Evolutionary conservation across 92 coral and sea anemone genomes (phyloP).

Genomic region (Actinostola sp.): DNA sequence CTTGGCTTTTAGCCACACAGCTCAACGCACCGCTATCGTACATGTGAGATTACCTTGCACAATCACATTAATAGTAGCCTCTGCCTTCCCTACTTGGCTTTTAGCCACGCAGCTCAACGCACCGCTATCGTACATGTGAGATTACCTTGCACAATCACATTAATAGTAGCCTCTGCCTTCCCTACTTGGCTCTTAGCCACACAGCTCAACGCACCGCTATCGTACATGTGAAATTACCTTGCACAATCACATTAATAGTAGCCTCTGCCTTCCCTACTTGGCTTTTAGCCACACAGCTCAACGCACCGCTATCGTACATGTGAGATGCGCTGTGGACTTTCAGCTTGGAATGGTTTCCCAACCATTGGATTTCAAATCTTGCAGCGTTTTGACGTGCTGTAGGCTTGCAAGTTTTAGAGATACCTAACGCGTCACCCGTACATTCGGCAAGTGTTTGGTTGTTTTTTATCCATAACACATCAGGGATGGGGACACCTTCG

Average conservation of each 20-base stretch:
- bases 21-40: conserved; percentile 65
- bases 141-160: too few relatives aligned
- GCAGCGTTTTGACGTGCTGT: conserved; percentile 5
- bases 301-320: conserved; percentile 64
- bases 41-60: too few relatives aligned
- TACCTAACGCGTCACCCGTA: conserved; percentile 44
- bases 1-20: conserved; percentile 52
- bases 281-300: conserved; percentile 66
- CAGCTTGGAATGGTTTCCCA: conserved; percentile 51
- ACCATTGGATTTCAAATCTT: conserved; percentile 44
- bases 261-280: conserved; percentile 46
- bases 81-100: too few relatives aligned
- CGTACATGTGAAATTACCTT: conserved; percentile 71
- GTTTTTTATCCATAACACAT: conserved; percentile 68
- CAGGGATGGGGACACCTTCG: conserved; percentile 56
- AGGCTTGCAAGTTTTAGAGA: conserved; percentile 34
- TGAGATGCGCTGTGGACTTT: conserved; percentile 59
- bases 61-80: too few relatives aligned
- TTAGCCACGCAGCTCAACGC: too few relatives aligned
- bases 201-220: too few relatives aligned
- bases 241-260: conserved; percentile 37
- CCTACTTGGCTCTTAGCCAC: too few relatives aligned
- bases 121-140: too few relatives aligned
- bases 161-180: too few relatives aligned
- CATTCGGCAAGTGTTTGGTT: conserved; percentile 61